These are phyloP conservation scores for Rhabdophis nuchalis DNA, from an alignment of 2,797 vertebrate species.

Conservation along the genomic window DNA sequence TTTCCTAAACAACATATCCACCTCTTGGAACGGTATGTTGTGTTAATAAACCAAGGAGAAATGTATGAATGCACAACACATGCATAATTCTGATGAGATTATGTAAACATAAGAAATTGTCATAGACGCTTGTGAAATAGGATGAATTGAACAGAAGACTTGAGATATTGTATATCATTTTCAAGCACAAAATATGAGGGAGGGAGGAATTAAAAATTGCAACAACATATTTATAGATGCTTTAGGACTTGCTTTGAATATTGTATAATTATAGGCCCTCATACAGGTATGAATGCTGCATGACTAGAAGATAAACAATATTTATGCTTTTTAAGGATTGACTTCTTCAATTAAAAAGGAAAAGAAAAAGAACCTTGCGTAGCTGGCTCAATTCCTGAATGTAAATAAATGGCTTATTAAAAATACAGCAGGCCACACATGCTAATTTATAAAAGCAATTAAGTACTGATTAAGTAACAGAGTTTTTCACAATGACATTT, in stretches of 20 bases:
- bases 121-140: background rate
- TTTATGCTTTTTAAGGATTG: background rate
- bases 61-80: background rate
- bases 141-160: background rate
- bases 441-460: constrained; percentile 22
- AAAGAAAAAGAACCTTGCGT: background rate
- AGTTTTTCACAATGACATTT: constrained; percentile 19
- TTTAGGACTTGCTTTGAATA: background rate
- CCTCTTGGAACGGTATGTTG: background rate
- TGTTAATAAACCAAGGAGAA: background rate
- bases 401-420: constrained; percentile 18
- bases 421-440: background rate
- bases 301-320: background rate
- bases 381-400: background rate
- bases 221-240: background rate
- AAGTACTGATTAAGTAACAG: constrained; percentile 18
- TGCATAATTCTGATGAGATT: background rate
- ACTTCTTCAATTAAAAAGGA: background rate
- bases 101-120: background rate
- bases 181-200: background rate
- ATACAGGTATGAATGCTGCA: background rate
- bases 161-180: background rate
- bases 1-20: background rate
- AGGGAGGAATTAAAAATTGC: background rate
- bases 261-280: background rate